These are phyloP conservation scores for Prolemur simus DNA, from an alignment of 2,113 vertebrate genomes.

Conservation along the genomic window DNA sequence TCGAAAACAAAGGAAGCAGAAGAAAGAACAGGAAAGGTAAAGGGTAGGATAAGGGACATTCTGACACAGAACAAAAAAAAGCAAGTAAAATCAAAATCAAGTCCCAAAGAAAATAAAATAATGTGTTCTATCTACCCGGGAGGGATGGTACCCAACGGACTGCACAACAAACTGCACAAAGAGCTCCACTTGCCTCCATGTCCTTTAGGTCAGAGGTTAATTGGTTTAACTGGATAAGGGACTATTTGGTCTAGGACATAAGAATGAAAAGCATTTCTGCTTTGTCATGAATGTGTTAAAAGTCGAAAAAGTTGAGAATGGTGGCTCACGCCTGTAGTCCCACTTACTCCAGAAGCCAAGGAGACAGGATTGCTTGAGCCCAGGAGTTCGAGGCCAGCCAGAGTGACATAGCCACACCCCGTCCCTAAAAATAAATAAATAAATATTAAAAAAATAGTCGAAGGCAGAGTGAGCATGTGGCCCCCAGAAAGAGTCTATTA, in stretches of 20 bases:
- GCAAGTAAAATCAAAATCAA: conserved; percentile 7
- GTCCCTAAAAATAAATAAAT: no score
- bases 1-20: conserved; percentile 12
- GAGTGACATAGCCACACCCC: no score
- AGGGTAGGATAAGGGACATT: neutral
- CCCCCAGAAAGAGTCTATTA: neutral
- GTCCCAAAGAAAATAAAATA: no score
- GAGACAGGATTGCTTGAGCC: no score
- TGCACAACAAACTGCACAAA: neutral
- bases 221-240: neutral
- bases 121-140: neutral
- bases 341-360: no score
- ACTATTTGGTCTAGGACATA: neutral
- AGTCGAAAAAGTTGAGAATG: neutral
- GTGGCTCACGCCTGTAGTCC: no score
- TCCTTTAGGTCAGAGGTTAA: neutral
- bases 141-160: neutral
- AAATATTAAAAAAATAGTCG: neutral
- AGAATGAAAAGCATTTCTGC: neutral
- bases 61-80: neutral
- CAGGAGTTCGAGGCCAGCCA: no score
- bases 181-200: neutral
- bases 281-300: neutral
- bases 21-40: neutral
- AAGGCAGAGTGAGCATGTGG: neutral